Conservation (phyloP, 2,113 vertebrate species). For the Piprites chloris region DNA sequence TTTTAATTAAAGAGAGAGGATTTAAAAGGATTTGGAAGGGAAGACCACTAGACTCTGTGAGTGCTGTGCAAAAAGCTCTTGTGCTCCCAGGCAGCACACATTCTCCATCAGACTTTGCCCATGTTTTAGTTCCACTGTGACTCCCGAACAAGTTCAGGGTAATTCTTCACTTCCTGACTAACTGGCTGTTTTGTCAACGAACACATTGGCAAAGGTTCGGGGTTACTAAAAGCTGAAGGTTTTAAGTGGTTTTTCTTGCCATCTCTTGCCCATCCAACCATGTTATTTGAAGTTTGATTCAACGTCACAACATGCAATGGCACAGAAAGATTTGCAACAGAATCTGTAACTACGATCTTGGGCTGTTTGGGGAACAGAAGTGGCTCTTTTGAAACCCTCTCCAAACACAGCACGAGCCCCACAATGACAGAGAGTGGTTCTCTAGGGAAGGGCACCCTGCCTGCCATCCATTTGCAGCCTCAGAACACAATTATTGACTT, state of each 20-base stretch:
- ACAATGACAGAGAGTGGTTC: background rate
- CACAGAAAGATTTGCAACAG: background rate
- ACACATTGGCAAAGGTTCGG: background rate
- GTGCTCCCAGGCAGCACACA: background rate
- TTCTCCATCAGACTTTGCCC: background rate
- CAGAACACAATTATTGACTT: background rate
- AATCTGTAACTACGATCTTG: background rate
- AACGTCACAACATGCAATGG: background rate
- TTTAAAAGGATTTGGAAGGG: constrained; percentile 29
- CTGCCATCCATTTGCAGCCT: background rate
- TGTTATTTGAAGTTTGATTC: background rate
- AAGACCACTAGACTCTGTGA: background rate
- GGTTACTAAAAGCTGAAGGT: background rate
- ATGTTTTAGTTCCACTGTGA: background rate
- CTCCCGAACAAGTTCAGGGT: background rate
- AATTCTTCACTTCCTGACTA: background rate
- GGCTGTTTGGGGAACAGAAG: background rate
- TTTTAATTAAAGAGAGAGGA: constrained; percentile 34
- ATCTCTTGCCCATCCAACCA: background rate
- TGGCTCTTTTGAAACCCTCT: background rate
- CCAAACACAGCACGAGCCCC: background rate
- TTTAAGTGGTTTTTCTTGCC: background rate
- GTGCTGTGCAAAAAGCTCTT: background rate
- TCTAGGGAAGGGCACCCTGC: background rate
- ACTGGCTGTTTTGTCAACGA: background rate